phyloP scores from a whole-genome alignment of 2,888 invertebrate species.

The Apodemia hepburni region DNA sequence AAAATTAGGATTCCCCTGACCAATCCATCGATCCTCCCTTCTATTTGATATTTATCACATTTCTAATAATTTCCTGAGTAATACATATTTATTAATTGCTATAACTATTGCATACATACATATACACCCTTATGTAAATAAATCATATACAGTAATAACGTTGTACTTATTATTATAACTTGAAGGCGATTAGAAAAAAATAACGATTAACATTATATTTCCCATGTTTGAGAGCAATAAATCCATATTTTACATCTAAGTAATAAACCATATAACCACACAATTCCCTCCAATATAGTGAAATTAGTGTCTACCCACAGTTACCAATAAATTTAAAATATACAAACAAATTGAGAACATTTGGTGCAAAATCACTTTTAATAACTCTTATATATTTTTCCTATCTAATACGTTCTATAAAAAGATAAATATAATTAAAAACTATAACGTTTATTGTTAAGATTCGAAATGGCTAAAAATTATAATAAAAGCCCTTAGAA shows the following conservation, averaged over 20 bases:
- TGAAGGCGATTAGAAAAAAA: too few relatives aligned
- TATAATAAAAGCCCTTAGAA: neutral
- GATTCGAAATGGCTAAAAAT: neutral
- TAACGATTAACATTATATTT: too few relatives aligned
- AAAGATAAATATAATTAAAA: neutral
- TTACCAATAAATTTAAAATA: neutral
- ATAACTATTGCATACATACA: too few relatives aligned
- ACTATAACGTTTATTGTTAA: neutral
- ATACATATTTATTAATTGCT: too few relatives aligned
- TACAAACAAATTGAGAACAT: neutral
- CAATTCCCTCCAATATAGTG: neutral
- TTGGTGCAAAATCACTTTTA: slow-evolving; percentile 14
- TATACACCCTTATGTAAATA: too few relatives aligned
- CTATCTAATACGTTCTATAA: slow-evolving; percentile 5
- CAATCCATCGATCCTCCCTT: too few relatives aligned
- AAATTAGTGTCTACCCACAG: neutral
- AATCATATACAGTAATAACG: too few relatives aligned
- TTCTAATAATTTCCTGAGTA: too few relatives aligned
- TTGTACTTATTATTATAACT: too few relatives aligned
- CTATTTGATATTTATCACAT: too few relatives aligned
- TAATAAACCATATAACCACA: too few relatives aligned
- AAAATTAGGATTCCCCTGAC: too few relatives aligned
- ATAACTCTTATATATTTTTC: slow-evolving; percentile 3
- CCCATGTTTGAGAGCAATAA: neutral
- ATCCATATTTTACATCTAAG: neutral